Conservation (phyloP, 2,113 vertebrate species). For the Varanus salvator region DNA sequence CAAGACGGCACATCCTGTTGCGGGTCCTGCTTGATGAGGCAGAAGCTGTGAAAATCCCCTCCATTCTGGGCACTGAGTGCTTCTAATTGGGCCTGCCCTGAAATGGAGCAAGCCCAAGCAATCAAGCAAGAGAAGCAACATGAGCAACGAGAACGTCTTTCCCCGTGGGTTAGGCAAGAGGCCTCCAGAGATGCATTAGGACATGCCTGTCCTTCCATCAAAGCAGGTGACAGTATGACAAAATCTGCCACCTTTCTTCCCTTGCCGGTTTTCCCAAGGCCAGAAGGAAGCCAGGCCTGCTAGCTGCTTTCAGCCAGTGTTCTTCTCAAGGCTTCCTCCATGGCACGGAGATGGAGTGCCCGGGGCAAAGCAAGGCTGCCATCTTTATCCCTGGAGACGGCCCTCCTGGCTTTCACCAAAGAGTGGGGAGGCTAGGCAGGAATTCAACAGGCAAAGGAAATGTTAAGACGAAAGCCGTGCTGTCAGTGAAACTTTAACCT, state of each 20-base stretch:
- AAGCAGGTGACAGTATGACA: slow-evolving; percentile 3
- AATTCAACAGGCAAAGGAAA: no score
- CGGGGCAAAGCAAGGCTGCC: background rate
- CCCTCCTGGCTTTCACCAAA: no score
- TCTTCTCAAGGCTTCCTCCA: no score
- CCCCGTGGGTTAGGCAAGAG: background rate
- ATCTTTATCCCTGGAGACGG: no score
- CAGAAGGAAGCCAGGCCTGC: background rate
- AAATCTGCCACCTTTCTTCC: background rate
- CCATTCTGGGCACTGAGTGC: background rate
- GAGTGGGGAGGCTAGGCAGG: no score
- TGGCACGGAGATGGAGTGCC: no score
- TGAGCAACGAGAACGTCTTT: background rate
- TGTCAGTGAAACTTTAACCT: no score
- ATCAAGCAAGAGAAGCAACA: background rate
- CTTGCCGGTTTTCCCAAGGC: background rate
- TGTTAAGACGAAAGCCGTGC: no score
- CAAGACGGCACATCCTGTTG: background rate
- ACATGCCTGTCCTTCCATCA: background rate
- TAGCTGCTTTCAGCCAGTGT: slow-evolving; percentile 14
- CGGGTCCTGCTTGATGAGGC: background rate
- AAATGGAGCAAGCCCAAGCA: no score
- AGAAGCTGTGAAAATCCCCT: background rate
- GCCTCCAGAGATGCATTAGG: background rate
- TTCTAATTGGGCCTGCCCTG: no score